A percentile compares a stretch with the other conserved stretches of the same genome.
These are phyloP conservation scores for Neoitamus cyanurus DNA, from an alignment of 2,888 invertebrate species.

Conservation along the genomic window DNA sequence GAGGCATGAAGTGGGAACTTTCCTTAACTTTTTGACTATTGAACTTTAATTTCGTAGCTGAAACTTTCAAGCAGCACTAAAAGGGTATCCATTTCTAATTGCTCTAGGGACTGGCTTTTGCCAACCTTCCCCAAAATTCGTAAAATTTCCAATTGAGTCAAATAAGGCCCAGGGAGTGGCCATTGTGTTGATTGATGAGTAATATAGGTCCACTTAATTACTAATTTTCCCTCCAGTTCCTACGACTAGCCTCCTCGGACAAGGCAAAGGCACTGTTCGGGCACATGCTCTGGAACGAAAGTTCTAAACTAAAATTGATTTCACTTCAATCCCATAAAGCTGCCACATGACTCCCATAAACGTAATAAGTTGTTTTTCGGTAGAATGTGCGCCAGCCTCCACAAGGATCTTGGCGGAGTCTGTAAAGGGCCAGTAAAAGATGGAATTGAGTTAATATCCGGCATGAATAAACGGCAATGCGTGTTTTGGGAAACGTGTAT, in stretches of 20 bases:
- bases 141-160: not conserved
- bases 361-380: slow-evolving; percentile 31
- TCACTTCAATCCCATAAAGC: slow-evolving; percentile 25
- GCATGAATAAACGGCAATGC: not conserved
- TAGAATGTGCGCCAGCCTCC: slow-evolving; percentile 1
- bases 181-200: slow-evolving; percentile 24
- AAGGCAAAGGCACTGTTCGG: not conserved
- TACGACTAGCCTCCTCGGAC: not conserved
- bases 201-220: slow-evolving; percentile 22
- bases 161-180: not conserved
- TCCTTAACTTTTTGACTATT: not conserved
- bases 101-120: not conserved
- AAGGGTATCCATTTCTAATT: not conserved
- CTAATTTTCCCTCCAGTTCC: not conserved
- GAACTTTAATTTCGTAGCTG: not conserved
- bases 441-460: slow-evolving; percentile 35
- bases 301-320: slow-evolving; percentile 42
- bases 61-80: not conserved
- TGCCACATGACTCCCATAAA: slow-evolving; percentile 40
- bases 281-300: not conserved
- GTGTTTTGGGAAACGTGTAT: not conserved
- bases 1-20: not conserved
- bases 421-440: slow-evolving; percentile 25
- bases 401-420: slow-evolving; percentile 4
- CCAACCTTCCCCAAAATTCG: not conserved